These are phyloP conservation scores for Sitodiplosis mosellana DNA, from an alignment of 1,140 invertebrate genomes.

Conservation along the genomic window DNA sequence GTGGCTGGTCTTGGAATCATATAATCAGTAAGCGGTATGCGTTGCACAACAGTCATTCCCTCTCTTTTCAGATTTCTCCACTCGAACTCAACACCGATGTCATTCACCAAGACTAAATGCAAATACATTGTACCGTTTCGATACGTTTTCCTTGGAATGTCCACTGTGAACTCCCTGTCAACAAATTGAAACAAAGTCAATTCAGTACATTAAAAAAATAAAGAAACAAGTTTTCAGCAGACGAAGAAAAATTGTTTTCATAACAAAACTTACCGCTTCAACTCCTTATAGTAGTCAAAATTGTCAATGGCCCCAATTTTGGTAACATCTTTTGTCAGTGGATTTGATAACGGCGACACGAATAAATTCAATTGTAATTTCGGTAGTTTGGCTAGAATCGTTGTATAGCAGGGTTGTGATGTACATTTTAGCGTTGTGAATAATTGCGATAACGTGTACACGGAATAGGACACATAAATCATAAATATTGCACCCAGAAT, in stretches of 20 bases:
- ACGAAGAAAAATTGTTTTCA: too few species aligned
- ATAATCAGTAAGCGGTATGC: conserved; percentile 45
- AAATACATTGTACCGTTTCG: conserved; percentile 61
- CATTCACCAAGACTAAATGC: conserved; percentile 37
- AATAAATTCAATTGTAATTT: conserved; percentile 36
- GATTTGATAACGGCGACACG: conserved; percentile 31
- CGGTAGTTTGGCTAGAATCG: conserved; percentile 33
- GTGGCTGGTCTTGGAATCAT: conserved; percentile 48
- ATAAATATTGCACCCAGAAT: conserved; percentile 43
- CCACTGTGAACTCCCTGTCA: conserved; percentile 36
- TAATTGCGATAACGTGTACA: conserved; percentile 50
- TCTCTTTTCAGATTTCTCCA: conserved; percentile 31
- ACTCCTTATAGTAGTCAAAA: conserved; percentile 32
- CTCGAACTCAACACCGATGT: conserved; percentile 27
- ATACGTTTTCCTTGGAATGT: conserved; percentile 46
- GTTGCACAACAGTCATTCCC: conserved; percentile 32
- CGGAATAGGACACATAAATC: conserved; percentile 48
- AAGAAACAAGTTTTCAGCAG: too few species aligned
- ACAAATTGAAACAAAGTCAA: conserved; percentile 8
- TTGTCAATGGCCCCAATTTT: conserved; percentile 23
- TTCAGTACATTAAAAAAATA: not conserved
- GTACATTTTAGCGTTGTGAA: conserved; percentile 51
- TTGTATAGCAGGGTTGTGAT: conserved; percentile 36
- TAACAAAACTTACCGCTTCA: conserved; percentile 22
- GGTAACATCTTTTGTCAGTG: conserved; percentile 22